These are phyloP conservation scores for Orchesellides sinensis DNA, from an alignment of 2,888 invertebrate species.

Conservation along the genomic window DNA sequence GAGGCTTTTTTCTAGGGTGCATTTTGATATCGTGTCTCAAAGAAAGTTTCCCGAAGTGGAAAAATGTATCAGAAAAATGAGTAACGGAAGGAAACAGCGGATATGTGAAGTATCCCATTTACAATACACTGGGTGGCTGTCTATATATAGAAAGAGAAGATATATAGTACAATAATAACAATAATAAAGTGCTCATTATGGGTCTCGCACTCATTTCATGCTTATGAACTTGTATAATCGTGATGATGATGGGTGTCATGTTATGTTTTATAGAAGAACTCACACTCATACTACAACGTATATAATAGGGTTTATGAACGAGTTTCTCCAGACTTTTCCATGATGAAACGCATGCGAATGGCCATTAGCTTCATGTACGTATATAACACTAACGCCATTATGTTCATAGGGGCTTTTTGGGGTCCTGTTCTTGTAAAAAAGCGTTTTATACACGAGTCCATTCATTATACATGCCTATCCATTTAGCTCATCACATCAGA, in stretches of 20 bases:
- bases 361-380: too few relatives aligned
- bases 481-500: conserved; percentile 23
- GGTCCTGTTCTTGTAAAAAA: too few relatives aligned
- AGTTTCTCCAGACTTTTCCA: too few relatives aligned
- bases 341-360: background rate
- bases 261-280: too few relatives aligned
- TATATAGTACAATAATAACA: conserved; percentile 34
- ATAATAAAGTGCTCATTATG: conserved; percentile 64
- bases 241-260: too few relatives aligned
- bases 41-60: too few relatives aligned
- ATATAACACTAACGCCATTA: too few relatives aligned
- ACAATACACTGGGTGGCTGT: background rate
- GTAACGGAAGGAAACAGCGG: conserved; percentile 52
- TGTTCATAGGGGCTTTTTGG: too few relatives aligned
- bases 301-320: too few relatives aligned
- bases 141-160: too few relatives aligned
- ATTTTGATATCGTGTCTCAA: conserved; percentile 1
- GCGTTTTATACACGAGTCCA: too few relatives aligned
- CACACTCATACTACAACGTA: conserved; percentile 37
- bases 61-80: conserved; percentile 22
- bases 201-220: conserved; percentile 45
- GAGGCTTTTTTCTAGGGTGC: conserved; percentile 1
- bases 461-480: conserved; percentile 46
- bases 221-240: conserved; percentile 47
- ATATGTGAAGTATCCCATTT: conserved; percentile 13